Evolutionary conservation across 2,797 vertebrate genomes (phyloP), one percentile per base, ranked within the genome.

Genomic region (Tolypeutes matacus): DNA sequence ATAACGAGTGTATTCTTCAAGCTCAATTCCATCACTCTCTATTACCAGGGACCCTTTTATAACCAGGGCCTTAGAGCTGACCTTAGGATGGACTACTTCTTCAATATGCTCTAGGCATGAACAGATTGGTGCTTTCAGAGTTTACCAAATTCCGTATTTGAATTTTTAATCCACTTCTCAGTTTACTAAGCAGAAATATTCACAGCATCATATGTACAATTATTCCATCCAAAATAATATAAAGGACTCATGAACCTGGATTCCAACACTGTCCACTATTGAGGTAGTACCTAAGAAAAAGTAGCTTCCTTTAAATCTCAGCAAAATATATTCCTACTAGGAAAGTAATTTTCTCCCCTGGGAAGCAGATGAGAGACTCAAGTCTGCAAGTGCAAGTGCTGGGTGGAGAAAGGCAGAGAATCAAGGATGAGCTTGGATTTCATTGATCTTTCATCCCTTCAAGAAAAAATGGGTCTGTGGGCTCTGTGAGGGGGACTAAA

Each of bases 331-430:
- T 1, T 25, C 5, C 11, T 10, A 12, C 1, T 39, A 29, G 21
- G 27, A 78, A 21, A 7, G 18, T 21, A 65, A 39, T 51, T 14
- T 23, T 58, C 27, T 31, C 2, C 2, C 17, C 9, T 29, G 36
- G 1, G 62, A 14, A 23, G 7, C 73, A 75, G 60, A 77, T 42
- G 27, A 81, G 42, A 25, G 42, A 58, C 46, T 2, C 39, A 1
- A 9, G 0, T 13, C 25, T 67, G 14, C 5, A 0, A 27, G 36
- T 2, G 2, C 23, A 13, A 21, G 8, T 8, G 2, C 9, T 2
- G 31, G 31, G 7, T 13, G 10, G 23, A 20, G 11, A 17, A 49
- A 25, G 9, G 3, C 0, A 31, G 27, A 49, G 5, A 51, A 4
- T 15, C n/a, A 60, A 0, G 14, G 11, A 34, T 46, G 5, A 13